Evolutionary conservation across 2,888 invertebrate genomes (phyloP).

Genomic region (Danaus chrysippus): DNA sequence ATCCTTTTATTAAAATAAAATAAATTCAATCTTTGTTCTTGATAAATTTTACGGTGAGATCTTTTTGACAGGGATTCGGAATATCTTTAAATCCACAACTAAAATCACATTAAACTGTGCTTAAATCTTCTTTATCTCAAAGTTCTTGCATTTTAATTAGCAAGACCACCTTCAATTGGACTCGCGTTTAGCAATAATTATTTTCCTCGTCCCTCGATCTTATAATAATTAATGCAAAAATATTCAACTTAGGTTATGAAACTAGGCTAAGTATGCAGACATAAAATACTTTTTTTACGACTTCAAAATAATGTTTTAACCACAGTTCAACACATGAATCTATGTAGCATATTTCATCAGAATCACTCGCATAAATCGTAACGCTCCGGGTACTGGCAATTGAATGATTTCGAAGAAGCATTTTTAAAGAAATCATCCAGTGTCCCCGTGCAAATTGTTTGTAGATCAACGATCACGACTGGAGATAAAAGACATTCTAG

Average conservation of each 20-base stretch:
- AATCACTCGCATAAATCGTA: no score
- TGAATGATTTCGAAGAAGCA: no score
- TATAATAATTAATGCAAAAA: constrained; percentile 29
- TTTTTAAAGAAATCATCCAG: no score
- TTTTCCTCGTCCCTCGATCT: constrained; percentile 27
- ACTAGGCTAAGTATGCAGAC: constrained; percentile 19
- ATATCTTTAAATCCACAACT: constrained; percentile 7
- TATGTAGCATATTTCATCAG: no score
- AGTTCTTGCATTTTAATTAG: constrained; percentile 19
- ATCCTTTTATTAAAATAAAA: not conserved
- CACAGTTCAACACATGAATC: no score
- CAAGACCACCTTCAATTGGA: constrained; percentile 11
- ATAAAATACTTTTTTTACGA: constrained; percentile 10
- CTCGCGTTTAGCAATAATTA: constrained; percentile 22
- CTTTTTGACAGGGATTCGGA: constrained; percentile 1
- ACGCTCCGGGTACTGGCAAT: no score
- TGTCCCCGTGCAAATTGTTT: not conserved
- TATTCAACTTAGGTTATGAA: constrained; percentile 24
- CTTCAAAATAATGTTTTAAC: no score
- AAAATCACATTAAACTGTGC: constrained; percentile 10
- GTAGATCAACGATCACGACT: not conserved
- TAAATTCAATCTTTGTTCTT: not conserved
- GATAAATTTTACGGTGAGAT: not conserved
- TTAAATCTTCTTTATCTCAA: constrained; percentile 7
- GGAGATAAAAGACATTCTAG: not conserved